Base-by-base conservation (phyloP, 2,888 invertebrate genomes). In the Eupithecia dodoneata region DNA sequence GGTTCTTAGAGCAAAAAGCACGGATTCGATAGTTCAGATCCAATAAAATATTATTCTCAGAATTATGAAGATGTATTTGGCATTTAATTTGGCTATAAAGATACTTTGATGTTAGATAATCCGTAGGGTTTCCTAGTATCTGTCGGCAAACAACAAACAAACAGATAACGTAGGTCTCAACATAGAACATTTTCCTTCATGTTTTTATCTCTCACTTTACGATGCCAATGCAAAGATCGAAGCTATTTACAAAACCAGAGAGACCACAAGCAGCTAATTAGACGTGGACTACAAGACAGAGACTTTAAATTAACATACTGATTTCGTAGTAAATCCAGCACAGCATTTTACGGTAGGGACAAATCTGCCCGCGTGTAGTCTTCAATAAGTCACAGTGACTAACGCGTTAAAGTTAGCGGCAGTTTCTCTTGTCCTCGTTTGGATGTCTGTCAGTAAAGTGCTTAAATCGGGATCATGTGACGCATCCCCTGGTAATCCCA, bases 371-470 rank as follows among this genome's bases (percentile, higher is more conserved):
- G 69, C 63, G 10, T 76, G 72, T 76, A 70, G 49, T 30, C 59
- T 59, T 47, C 30, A 59, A 30, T 63, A 42, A 73, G 73, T 73
- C 71, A 66, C 59, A 59, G 76, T 79, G 78, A 79, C 74, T 79
- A 76, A 79, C 73, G 72, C 44, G 79, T 76, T 76, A 75, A 79
- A 76, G 76, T 79, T 79, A 79, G 79, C 79, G 67, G 70, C 79
- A 18, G 15, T 76, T 79, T 79, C 74, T 79, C 76, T 66, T 73
- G 76, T 73, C 79, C 79, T 74, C 76, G 72, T 70, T 74, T 42
- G 72, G 49, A 79, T 74, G 72, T 79, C 79, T 76, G 76, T 76
- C 74, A 76, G 71, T 65, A 71, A 76, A 55, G 74, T 69, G 72
- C 74, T 78, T 78, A 78, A 75, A 78, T 78, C 78, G 71, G 76